Evolutionary conservation across 2,113 vertebrate genomes (phyloP), one percentile per base, ranked within the genome.

Genomic region (Axis porcinus): DNA sequence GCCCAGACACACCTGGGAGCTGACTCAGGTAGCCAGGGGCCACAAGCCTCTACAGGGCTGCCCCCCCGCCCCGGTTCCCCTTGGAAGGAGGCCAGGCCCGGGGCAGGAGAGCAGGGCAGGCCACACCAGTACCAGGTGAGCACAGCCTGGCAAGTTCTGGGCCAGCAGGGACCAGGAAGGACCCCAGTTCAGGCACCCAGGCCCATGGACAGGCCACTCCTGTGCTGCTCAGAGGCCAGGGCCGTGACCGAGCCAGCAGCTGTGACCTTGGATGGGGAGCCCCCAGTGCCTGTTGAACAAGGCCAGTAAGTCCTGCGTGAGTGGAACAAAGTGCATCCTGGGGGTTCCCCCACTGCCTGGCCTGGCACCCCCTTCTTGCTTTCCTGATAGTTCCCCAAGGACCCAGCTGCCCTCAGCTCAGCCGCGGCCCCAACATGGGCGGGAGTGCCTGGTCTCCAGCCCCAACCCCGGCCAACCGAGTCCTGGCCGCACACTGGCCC

Each of bases 11-110:
- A 47, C 3, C 55, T 57, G 92, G 40, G n/a, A 67, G 58, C 67
- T 23, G 25, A 14, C 17, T 27, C 19, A 9, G 62, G 4, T 6
- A 10, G 54, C 47, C 54, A 55, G 43, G 58, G 52, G 85, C 79
- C 76, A 4, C 55, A 43, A 1, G n/a, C 40, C 23, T 78, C n/a
- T n/a, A 14, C 7, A 0, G 10, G 43, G 43, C 28, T 1, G 0
- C 52, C 13, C 3, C n/a, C 43, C 81, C 9, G 0, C 30, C 16
- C 64, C 30, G 2, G 54, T 83, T 93, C 89, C 64, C 30, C 86
- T 86, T 40, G 95, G 97, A 88, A 83, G 82, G 60, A 33, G 36
- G 91, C 93, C 95, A 74, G 50, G 33, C 54, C 50, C 2, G 2
- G 57, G 33, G 2, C 16, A 2, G 27, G 36, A 50, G 50, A 88